These are phyloP conservation scores for Tetramorium parvispinum DNA, from an alignment of 1,140 invertebrate genomes.

Conservation along the genomic window DNA sequence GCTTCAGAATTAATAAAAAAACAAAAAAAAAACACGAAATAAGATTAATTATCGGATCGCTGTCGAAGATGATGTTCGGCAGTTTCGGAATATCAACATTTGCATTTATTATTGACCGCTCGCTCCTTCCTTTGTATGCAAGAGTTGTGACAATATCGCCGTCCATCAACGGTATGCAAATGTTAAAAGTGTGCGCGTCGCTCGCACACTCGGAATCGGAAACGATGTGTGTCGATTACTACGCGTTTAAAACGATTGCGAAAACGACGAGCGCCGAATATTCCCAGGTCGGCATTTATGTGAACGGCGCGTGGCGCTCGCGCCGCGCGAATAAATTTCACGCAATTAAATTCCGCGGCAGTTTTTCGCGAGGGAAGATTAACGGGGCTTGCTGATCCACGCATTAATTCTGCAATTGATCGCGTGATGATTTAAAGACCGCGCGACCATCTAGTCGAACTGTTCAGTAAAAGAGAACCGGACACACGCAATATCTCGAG, in stretches of 20 bases:
- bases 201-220: background rate
- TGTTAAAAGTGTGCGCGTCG: background rate
- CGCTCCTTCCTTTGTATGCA: background rate
- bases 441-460: background rate
- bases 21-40: background rate
- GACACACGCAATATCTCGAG: background rate
- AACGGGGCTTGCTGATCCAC: background rate
- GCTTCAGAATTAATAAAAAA: background rate
- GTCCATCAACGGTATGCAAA: background rate
- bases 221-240: constrained; percentile 15
- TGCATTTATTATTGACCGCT: background rate
- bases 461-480: background rate
- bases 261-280: constrained; percentile 41
- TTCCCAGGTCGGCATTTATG: constrained; percentile 42
- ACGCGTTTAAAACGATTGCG: constrained; percentile 21
- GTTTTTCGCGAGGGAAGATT: background rate
- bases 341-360: background rate
- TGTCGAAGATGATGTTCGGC: background rate
- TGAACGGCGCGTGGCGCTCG: background rate
- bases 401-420: constrained; percentile 31
- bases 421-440: background rate
- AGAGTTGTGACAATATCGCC: background rate
- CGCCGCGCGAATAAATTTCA: constrained; percentile 17
- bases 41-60: background rate
- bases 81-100: background rate